Percentiles rank a stretch among this genome's conserved stretches.
Evolutionary conservation across 2,888 invertebrate species (phyloP).

Genomic region (Leucophora obtusa): DNA sequence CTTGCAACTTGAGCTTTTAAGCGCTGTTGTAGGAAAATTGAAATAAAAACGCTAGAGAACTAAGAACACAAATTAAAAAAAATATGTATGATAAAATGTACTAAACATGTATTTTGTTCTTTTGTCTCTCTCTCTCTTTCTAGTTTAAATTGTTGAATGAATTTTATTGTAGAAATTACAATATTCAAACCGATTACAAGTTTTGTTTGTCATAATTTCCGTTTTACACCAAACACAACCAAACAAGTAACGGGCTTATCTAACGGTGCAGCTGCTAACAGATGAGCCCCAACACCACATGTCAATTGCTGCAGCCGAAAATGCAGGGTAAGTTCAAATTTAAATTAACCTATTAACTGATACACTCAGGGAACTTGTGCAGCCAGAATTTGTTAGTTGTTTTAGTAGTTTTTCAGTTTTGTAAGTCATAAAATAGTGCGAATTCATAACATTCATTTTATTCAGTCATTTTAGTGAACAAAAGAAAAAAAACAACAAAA

Average conservation of each 20-base stretch:
- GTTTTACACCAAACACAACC: conserved; percentile 41
- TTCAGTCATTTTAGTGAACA: too few species aligned
- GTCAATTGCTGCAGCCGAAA: conserved; percentile 80
- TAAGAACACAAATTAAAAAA: not conserved
- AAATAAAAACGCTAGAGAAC: not conserved
- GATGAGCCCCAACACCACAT: conserved; percentile 79
- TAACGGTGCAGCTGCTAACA: conserved; percentile 78
- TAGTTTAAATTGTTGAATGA: conserved; percentile 41
- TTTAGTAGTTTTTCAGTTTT: too few species aligned
- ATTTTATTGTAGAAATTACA: conserved; percentile 12
- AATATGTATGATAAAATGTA: not conserved
- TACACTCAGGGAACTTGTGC: too few species aligned
- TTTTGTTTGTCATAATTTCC: conserved; percentile 25
- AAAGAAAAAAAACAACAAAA: too few species aligned
- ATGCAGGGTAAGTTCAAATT: conserved; percentile 78
- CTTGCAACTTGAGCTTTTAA: conserved; percentile 74
- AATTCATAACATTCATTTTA: too few species aligned
- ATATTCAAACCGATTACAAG: conserved; percentile 15
- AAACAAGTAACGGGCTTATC: conserved; percentile 75
- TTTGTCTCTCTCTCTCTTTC: conserved; percentile 39
- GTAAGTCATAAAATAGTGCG: too few species aligned
- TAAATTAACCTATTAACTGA: too few species aligned
- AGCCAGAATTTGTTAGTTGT: too few species aligned
- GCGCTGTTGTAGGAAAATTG: conserved; percentile 62
- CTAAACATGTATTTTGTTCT: not conserved